Percentiles rank a stretch among this genome's conserved stretches.
Conservation (phyloP, 2,113 vertebrate species). For the Elephantulus edwardii region DNA sequence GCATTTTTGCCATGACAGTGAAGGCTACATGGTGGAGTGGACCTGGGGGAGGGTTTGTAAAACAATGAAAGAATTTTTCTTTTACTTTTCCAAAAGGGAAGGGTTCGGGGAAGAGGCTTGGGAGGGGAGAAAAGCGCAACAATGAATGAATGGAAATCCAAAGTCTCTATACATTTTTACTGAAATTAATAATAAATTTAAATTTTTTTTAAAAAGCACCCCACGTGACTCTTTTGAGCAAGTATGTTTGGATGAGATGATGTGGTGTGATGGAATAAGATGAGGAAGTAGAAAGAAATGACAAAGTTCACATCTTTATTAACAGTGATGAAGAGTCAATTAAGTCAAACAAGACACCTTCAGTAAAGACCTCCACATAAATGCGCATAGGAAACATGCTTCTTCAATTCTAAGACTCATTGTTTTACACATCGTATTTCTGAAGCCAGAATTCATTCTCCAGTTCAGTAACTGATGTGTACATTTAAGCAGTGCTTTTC, state of each 20-base stretch:
- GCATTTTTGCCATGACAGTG: too few relatives aligned
- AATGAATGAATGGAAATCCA: too few relatives aligned
- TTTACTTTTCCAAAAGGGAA: too few relatives aligned
- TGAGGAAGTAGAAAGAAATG: neutral
- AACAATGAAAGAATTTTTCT: too few relatives aligned
- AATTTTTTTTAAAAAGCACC: neutral
- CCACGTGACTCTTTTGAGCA: neutral
- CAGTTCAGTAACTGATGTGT: slow-evolving; percentile 8
- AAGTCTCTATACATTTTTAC: too few relatives aligned
- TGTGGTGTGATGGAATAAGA: neutral
- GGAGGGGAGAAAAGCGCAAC: too few relatives aligned
- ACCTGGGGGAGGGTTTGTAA: too few relatives aligned
- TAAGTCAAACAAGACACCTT: neutral
- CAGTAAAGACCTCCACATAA: neutral
- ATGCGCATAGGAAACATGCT: neutral
- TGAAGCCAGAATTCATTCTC: neutral
- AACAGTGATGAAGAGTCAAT: neutral
- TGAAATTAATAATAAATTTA: neutral
- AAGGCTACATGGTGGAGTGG: too few relatives aligned
- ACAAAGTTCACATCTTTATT: neutral
- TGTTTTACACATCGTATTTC: neutral
- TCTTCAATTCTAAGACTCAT: slow-evolving; percentile 24
- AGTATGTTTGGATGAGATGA: neutral
- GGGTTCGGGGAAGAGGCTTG: too few relatives aligned
- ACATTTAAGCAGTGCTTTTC: slow-evolving; percentile 25